Percentiles rank a stretch among this genome's conserved stretches.
Conservation (phyloP, 1,140 invertebrate genomes). For the Nylanderia fulva region DNA sequence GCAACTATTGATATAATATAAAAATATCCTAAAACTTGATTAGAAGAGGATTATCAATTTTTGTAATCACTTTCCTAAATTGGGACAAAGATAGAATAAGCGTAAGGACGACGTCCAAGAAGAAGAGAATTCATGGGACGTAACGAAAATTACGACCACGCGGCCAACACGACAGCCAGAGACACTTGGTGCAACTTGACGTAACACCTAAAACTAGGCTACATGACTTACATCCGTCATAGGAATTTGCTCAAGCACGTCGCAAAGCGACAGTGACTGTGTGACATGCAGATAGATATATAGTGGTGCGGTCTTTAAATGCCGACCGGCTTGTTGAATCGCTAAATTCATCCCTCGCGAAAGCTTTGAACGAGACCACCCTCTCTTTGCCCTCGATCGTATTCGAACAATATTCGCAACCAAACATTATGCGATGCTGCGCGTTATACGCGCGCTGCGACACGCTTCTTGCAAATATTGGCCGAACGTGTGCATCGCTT, state of each 20-base stretch:
- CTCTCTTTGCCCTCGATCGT: not conserved
- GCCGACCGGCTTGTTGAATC: not conserved
- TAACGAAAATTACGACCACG: slow-evolving; percentile 42
- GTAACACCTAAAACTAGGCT: slow-evolving; percentile 36
- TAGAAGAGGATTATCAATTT: not conserved
- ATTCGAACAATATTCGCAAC: slow-evolving; percentile 27
- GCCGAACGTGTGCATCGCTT: slow-evolving; percentile 65
- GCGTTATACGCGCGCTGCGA: slow-evolving; percentile 11
- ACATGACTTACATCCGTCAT: slow-evolving; percentile 57
- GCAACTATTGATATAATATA: no score
- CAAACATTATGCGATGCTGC: not conserved
- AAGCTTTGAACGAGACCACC: not conserved
- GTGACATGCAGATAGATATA: slow-evolving; percentile 39
- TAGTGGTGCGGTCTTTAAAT: slow-evolving; percentile 16
- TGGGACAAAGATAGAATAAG: not conserved
- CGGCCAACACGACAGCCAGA: slow-evolving; percentile 24
- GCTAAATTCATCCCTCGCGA: not conserved
- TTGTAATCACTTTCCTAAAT: slow-evolving; percentile 12
- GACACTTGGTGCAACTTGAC: slow-evolving; percentile 46
- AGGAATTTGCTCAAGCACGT: slow-evolving; percentile 28
- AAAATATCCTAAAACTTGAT: no score
- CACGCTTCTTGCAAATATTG: slow-evolving; percentile 72
- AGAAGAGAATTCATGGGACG: not conserved
- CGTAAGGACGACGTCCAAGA: slow-evolving; percentile 11
- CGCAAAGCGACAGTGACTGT: not conserved